These are phyloP conservation scores for Schrankia costaestrigalis DNA, from an alignment of 2,888 invertebrate genomes.

Conservation along the genomic window DNA sequence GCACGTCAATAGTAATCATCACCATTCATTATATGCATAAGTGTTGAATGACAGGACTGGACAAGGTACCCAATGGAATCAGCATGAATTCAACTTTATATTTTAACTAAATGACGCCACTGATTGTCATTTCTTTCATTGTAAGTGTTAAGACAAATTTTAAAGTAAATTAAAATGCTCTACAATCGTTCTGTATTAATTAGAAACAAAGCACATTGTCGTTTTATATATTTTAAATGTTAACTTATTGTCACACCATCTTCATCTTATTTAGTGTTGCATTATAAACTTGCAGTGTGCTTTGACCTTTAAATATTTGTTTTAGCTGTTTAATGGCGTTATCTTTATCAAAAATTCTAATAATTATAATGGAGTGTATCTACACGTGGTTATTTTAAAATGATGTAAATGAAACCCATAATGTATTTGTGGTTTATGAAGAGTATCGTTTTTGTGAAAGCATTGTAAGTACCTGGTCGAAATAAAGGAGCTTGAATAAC, in stretches of 20 bases:
- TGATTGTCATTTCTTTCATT: background rate
- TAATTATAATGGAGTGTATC: constrained; percentile 1
- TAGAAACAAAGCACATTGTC: no score
- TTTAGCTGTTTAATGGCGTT: constrained; percentile 8
- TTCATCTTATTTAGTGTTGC: no score
- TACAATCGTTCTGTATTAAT: no score
- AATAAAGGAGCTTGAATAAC: constrained; percentile 76
- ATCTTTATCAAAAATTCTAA: constrained; percentile 11
- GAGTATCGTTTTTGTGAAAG: constrained; percentile 19
- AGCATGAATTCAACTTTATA: constrained; percentile 1
- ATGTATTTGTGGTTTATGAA: constrained; percentile 17
- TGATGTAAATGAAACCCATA: constrained; percentile 12
- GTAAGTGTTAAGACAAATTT: background rate
- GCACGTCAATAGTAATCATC: constrained; percentile 60
- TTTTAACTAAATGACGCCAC: constrained; percentile 3
- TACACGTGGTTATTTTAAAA: constrained; percentile 10
- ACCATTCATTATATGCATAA: constrained; percentile 45
- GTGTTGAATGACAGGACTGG: constrained; percentile 21
- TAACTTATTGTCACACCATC: no score
- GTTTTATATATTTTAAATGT: no score
- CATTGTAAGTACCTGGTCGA: constrained; percentile 52
- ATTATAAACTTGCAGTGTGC: constrained; percentile 2
- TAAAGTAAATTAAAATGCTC: background rate
- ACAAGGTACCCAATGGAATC: constrained; percentile 21
- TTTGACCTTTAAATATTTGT: constrained; percentile 2